Base-by-base conservation (phyloP, 1,140 invertebrate genomes). In the Orius insidiosus region DNA sequence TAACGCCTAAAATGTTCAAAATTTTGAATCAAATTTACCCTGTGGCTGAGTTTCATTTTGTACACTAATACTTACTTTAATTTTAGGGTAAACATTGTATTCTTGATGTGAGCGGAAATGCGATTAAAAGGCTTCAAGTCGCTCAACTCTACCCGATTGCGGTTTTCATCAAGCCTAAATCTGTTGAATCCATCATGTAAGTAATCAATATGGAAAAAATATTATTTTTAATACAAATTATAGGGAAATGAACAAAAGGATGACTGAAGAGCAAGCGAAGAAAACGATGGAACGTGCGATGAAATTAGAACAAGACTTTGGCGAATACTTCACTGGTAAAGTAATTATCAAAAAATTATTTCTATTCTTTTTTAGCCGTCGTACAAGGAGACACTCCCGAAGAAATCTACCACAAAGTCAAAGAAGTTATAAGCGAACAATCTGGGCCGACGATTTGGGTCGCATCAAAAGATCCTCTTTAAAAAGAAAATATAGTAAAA, bases 161-260 rank as follows among this genome's bases (percentile, higher is more conserved):
- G 52, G 83, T 98, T 60, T 97, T 98, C 68, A 90, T 98, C 55
- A 97, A 97, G 70, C 96, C 95, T 55, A 95, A 93, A 71, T 93
- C 88, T 51, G 76, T 89, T 46, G 89, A 96, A 65, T 89, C 88
- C 48, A 86, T 97, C 49, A 90, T 94, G 90, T 94, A 69, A 82
- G 85, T 79, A 52, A 45, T 24, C n/a, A 7, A 1, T 10, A 36
- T 48, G 7, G 24, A 24, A 24, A 24, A 7, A 24, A 24, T 24
- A n/a, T n/a, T n/a, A 24, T n/a, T n/a, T n/a, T n/a, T n/a, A n/a
- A n/a, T n/a, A 24, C 24, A 24, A 24, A 40, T 4, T 15, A 15
- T 57, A 93, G 92, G 78, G 93, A 98, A 70, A 96, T 95, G 90
- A 97, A 97, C 65, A 95, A 96, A n/a, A 72, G 90, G 60, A 93